These are phyloP conservation scores for Hyles lineata DNA, from an alignment of 2,888 invertebrate genomes.

Conservation along the genomic window DNA sequence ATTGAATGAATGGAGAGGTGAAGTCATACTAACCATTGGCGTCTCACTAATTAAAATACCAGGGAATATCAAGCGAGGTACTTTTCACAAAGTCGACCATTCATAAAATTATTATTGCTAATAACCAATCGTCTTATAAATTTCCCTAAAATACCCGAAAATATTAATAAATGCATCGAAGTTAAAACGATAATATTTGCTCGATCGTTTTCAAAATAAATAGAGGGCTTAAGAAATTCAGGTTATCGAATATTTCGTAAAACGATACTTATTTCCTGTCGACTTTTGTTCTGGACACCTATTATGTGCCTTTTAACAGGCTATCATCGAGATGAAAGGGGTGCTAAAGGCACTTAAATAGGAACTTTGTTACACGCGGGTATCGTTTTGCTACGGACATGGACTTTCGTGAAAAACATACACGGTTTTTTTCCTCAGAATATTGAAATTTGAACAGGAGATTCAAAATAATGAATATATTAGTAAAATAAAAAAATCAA, in stretches of 20 bases:
- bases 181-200: not conserved
- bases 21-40: not conserved
- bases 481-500: no score
- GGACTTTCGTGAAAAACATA: not conserved
- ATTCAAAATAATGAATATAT: no score
- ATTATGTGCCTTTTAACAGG: constrained; percentile 26
- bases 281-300: constrained; percentile 37
- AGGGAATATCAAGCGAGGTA: not conserved
- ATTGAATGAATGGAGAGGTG: not conserved
- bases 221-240: constrained; percentile 28
- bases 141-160: not conserved
- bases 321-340: constrained; percentile 23
- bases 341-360: not conserved
- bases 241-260: constrained; percentile 37
- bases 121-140: not conserved
- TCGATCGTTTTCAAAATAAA: constrained; percentile 14
- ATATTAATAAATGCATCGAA: not conserved
- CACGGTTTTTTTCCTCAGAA: no score
- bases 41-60: not conserved
- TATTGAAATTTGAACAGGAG: no score
- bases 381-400: not conserved
- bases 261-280: constrained; percentile 39
- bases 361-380: not conserved
- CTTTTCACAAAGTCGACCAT: not conserved
- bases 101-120: not conserved